Base-by-base conservation (phyloP, 2,113 vertebrate species). In the Poeciliopsis retropinna region DNA sequence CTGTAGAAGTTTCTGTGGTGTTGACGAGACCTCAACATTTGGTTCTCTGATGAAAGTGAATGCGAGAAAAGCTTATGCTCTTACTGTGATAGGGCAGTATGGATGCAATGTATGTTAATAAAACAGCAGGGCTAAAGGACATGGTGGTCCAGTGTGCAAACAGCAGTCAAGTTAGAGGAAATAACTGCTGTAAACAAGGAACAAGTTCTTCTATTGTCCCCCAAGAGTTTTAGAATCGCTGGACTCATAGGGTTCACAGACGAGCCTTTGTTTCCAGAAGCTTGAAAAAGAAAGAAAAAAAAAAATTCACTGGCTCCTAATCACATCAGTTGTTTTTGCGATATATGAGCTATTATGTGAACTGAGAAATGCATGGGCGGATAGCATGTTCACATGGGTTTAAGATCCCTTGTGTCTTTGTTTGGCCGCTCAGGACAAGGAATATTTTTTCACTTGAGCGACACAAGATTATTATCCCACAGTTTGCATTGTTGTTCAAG, bases 181-280 rank as follows among this genome's bases (percentile, higher is more conserved):
- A 89, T 60, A 76, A 77, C 80, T 74, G 87, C 72, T 75, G 88
- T 90, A 91, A 92, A 91, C 92, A 92, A 89, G 87, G 88, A 87
- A 73, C 32, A 22, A 72, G 70, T 72, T 89, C 79, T 89, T 89
- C 86, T 89, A 89, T 90, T 92, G 86, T 87, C 83, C 84, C 84
- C 76, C 77, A 80, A 75, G 73, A 70, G 62, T 77, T 74, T 70
- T 78, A 69, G 82, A 72, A 83, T 86, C 80, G 81, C 66, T 83
- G 76, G 79, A 69, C 83, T 88, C 75, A 68, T 47, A 22, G 76
- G 67, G 84, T 87, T 92, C 87, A 91, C 85, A 91, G 84, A 88
- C 77, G 25, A 80, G 76, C 77, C 80, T 88, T 90, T 92, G 82
- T 92, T 90, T 88, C 82, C 78, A 81, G 51, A 62, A 78, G 64